A percentile compares a stretch with the other conserved stretches of the same genome.
Conservation (phyloP, 2,888 invertebrate genomes). For the Dicranocentrus wangi region DNA sequence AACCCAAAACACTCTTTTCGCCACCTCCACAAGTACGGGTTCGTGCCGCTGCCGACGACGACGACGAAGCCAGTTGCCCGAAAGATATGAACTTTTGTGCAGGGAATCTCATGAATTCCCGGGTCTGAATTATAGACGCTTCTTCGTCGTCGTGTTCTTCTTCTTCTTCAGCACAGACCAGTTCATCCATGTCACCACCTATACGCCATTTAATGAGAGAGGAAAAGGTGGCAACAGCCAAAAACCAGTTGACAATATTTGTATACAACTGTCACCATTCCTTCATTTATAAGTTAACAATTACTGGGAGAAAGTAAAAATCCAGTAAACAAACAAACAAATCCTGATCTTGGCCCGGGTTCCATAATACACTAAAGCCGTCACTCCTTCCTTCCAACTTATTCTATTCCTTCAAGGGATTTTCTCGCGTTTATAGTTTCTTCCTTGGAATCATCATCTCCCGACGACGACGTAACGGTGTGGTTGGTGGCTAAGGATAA, state of each 20-base stretch:
- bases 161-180: too few relatives aligned
- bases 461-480: neutral
- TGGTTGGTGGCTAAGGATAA: too few relatives aligned
- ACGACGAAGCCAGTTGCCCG: too few relatives aligned
- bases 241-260: slow-evolving; percentile 14
- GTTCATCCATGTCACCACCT: too few relatives aligned
- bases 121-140: too few relatives aligned
- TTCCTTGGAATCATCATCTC: slow-evolving; percentile 14
- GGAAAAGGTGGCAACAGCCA: slow-evolving; percentile 9
- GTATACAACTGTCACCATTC: neutral
- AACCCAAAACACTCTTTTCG: too few relatives aligned
- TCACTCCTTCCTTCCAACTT: slow-evolving; percentile 26
- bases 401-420: slow-evolving; percentile 12
- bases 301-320: slow-evolving; percentile 30
- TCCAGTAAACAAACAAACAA: slow-evolving; percentile 53
- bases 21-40: too few relatives aligned
- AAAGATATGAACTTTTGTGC: too few relatives aligned
- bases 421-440: neutral
- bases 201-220: neutral
- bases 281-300: neutral
- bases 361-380: slow-evolving; percentile 8
- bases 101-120: too few relatives aligned
- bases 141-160: too few relatives aligned
- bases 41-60: too few relatives aligned
- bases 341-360: slow-evolving; percentile 14